phyloP scores from a whole-genome alignment of 2,888 invertebrate species.

The Carpatolechia fugitivella region DNA sequence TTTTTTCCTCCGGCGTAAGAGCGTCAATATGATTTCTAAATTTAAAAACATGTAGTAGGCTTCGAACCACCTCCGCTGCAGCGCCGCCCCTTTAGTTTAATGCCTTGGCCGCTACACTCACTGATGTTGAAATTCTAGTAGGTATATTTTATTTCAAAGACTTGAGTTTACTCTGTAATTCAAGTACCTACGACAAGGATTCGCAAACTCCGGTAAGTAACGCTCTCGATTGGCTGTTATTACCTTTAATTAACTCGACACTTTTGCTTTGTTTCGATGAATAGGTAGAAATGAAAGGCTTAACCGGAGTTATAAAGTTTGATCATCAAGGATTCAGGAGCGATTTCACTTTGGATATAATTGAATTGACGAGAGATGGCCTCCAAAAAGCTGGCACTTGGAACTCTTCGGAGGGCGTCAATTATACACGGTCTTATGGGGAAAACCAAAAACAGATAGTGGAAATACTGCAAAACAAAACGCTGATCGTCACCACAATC shows the following conservation, averaged over 20 bases:
- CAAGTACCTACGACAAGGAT: background rate
- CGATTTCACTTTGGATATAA: constrained; percentile 94
- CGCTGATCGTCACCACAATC: constrained; percentile 93
- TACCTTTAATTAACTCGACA: constrained; percentile 4
- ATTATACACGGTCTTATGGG: constrained; percentile 91
- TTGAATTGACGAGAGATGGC: constrained; percentile 92
- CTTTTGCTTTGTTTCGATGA: constrained; percentile 12
- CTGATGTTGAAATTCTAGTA: no score
- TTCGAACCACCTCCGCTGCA: no score
- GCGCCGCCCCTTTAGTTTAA: no score
- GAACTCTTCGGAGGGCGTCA: constrained; percentile 93
- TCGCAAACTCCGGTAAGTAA: background rate
- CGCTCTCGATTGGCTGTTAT: background rate
- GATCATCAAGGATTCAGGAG: constrained; percentile 96
- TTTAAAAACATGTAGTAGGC: no score
- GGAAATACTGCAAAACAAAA: constrained; percentile 94
- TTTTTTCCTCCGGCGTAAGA: no score
- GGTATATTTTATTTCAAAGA: background rate
- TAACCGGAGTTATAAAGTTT: constrained; percentile 95
- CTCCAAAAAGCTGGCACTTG: constrained; percentile 91
- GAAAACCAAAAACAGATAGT: constrained; percentile 93
- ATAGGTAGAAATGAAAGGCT: constrained; percentile 94
- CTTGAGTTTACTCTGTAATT: background rate
- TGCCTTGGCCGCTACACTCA: no score
- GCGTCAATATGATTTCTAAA: background rate